Conservation (phyloP, 2,797 vertebrate genomes). For the Pygocentrus nattereri region DNA sequence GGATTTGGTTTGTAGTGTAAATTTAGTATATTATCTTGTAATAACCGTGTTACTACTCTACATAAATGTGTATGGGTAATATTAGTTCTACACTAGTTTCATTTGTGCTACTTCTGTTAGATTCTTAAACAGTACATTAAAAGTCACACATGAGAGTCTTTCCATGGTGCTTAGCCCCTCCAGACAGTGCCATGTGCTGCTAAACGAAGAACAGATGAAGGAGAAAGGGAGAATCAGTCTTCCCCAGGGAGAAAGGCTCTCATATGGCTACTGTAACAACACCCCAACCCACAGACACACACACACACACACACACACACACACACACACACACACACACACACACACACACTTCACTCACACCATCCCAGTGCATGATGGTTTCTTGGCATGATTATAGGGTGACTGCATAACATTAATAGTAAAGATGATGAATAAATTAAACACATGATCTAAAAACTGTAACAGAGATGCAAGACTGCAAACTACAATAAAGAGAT, state of each 20-base stretch:
- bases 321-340: slow-evolving; percentile 2
- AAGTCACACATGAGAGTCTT: neutral
- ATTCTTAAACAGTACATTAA: neutral
- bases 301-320: slow-evolving; percentile 10
- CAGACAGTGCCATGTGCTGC: slow-evolving; percentile 52
- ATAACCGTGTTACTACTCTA: no score
- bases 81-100: neutral
- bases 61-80: no score
- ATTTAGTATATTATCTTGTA: no score
- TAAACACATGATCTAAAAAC: slow-evolving; percentile 25
- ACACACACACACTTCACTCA: slow-evolving; percentile 27
- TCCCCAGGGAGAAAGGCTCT: slow-evolving; percentile 73
- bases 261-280: slow-evolving; percentile 62
- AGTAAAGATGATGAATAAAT: slow-evolving; percentile 58
- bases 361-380: slow-evolving; percentile 54
- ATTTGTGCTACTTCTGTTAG: neutral
- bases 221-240: slow-evolving; percentile 66
- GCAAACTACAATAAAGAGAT: slow-evolving; percentile 30
- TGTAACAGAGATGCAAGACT: slow-evolving; percentile 15
- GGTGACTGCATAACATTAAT: slow-evolving; percentile 50
- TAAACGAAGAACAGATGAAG: slow-evolving; percentile 71
- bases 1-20: no score
- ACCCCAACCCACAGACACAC: slow-evolving; percentile 18
- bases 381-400: slow-evolving; percentile 54
- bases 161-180: slow-evolving; percentile 4